Percentiles rank a stretch among this genome's conserved stretches.
These are phyloP conservation scores for Oligia strigilis DNA, from an alignment of 2,888 invertebrate genomes.

Conservation along the genomic window DNA sequence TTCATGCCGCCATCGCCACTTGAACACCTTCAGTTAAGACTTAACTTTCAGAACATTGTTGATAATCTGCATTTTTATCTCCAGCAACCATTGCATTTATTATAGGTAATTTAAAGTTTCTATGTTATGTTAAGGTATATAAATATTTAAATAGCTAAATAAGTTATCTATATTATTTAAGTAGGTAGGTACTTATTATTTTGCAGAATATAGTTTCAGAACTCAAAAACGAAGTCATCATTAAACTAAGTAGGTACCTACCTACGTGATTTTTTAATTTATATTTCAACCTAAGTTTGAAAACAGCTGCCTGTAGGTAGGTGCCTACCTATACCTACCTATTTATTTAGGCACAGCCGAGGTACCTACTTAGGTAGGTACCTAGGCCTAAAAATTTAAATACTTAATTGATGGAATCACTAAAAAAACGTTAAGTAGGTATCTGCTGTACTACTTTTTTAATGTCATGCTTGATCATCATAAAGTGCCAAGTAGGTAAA, in stretches of 20 bases:
- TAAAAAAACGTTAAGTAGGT: too few relatives aligned
- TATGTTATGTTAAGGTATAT: neutral
- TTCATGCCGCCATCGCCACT: conserved; percentile 69
- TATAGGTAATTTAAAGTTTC: conserved; percentile 36
- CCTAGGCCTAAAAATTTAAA: too few relatives aligned
- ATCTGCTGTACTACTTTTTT: neutral
- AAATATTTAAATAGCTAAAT: neutral
- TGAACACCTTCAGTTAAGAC: conserved; percentile 69
- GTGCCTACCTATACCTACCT: neutral
- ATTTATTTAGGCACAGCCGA: neutral
- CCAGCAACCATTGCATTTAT: conserved; percentile 54
- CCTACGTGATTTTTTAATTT: neutral
- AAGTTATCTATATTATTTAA: neutral
- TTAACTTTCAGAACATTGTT: conserved; percentile 70
- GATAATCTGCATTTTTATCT: conserved; percentile 65
- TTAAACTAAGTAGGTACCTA: too few relatives aligned
- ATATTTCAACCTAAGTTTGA: neutral
- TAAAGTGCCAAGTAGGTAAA: neutral
- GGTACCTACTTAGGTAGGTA: too few relatives aligned
- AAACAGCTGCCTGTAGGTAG: neutral
- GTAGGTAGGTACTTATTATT: neutral
- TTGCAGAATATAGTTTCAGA: neutral
- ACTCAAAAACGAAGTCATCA: neutral
- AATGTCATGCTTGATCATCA: neutral
- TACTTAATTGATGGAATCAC: too few relatives aligned